Evolutionary conservation across 2,888 invertebrate species (phyloP).

Genomic region (Sesia apiformis): DNA sequence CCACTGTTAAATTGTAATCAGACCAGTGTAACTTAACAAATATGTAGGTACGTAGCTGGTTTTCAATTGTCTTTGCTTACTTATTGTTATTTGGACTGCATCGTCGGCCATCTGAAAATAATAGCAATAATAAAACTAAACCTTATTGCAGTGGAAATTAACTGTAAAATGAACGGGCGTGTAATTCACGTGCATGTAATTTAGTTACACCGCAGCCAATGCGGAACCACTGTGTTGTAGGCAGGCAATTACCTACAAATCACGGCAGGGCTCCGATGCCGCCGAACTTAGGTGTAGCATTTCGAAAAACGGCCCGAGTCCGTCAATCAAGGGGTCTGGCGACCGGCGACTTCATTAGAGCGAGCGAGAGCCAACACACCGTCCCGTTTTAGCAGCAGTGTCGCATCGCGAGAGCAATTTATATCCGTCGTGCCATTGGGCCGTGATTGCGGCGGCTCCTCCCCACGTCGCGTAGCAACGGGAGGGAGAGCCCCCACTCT

Average conservation of each 20-base stretch:
- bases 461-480: conserved; percentile 79
- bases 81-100: too few relatives aligned
- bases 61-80: too few relatives aligned
- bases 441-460: conserved; percentile 75
- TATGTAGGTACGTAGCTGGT: too few relatives aligned
- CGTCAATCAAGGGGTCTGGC: conserved; percentile 65
- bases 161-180: too few relatives aligned
- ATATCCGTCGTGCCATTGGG: conserved; percentile 76
- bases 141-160: too few relatives aligned
- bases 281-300: conserved; percentile 45
- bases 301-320: conserved; percentile 60
- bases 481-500: conserved; percentile 39
- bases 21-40: too few relatives aligned
- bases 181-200: not conserved
- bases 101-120: too few relatives aligned
- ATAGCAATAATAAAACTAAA: too few relatives aligned
- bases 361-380: conserved; percentile 30
- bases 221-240: conserved; percentile 17
- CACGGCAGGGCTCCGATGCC: conserved; percentile 54
- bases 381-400: conserved; percentile 54
- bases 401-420: conserved; percentile 71
- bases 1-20: too few relatives aligned
- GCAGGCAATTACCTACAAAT: conserved; percentile 50
- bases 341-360: conserved; percentile 69
- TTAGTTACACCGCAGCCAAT: conserved; percentile 21